A percentile compares a stretch with the other conserved stretches of the same genome.
Evolutionary conservation across 2,113 vertebrate genomes (phyloP).

Genomic region (Neoarius graeffei): DNA sequence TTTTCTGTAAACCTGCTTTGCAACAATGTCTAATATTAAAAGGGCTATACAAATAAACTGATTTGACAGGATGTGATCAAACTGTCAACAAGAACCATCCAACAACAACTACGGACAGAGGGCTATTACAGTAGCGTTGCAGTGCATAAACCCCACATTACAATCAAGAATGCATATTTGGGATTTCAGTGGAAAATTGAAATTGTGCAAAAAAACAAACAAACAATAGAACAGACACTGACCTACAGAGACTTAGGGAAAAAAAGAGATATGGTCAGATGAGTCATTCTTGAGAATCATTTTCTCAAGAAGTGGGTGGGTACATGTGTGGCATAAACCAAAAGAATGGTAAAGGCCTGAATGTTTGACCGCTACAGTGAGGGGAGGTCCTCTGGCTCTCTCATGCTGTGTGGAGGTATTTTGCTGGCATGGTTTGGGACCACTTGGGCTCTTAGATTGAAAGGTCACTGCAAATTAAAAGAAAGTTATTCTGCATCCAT

Average conservation of each 20-base stretch:
- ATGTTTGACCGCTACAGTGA: not conserved
- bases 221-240: not conserved
- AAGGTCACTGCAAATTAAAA: not conserved
- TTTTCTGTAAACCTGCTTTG: too few species aligned
- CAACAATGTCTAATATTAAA: too few species aligned
- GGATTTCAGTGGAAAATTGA: not conserved
- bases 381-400: not conserved
- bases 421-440: not conserved
- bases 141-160: not conserved
- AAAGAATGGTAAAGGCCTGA: not conserved
- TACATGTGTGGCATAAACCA: not conserved
- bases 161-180: not conserved
- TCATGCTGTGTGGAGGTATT: not conserved
- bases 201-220: not conserved
- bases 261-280: not conserved
- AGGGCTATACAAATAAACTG: too few species aligned
- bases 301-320: not conserved
- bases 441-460: not conserved
- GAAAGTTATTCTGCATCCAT: slow-evolving; percentile 5
- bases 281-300: not conserved
- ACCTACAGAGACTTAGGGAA: not conserved
- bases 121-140: not conserved
- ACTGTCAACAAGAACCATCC: not conserved
- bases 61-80: not conserved
- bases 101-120: not conserved